Evolutionary conservation across 2,113 vertebrate genomes (phyloP).

Genomic region (Australoheros scitulus): DNA sequence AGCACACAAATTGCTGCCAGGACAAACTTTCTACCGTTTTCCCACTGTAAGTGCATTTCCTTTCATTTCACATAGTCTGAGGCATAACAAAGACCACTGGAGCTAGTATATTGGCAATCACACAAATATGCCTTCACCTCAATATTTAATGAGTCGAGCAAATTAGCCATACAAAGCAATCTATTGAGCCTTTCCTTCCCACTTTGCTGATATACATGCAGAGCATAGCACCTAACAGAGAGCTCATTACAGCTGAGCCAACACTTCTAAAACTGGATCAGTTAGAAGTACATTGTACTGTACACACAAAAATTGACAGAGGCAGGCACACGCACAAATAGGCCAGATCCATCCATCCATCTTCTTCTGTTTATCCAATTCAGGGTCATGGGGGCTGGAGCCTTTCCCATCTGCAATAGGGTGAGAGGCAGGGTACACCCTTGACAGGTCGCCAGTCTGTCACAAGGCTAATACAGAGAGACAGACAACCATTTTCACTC

Average conservation of each 20-base stretch:
- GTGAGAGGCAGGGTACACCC: no score
- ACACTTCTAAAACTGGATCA: conserved; percentile 34
- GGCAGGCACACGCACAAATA: not conserved
- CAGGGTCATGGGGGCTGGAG: no score
- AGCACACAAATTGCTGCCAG: conserved; percentile 32
- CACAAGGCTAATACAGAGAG: no score
- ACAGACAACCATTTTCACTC: no score
- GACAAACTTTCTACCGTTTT: conserved; percentile 19
- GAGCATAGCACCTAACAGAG: conserved; percentile 45
- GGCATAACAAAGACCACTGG: conserved; percentile 71
- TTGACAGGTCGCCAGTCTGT: no score
- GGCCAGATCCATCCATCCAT: not conserved
- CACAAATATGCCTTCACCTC: conserved; percentile 77
- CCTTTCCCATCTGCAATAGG: no score
- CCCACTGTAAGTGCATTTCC: conserved; percentile 28
- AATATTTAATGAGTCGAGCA: conserved; percentile 82
- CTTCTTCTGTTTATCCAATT: no score
- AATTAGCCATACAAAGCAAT: conserved; percentile 79
- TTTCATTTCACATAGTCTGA: conserved; percentile 63
- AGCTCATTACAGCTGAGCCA: conserved; percentile 55
- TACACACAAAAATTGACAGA: not conserved
- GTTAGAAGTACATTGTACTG: conserved; percentile 18
- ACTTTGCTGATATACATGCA: conserved; percentile 60
- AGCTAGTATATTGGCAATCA: conserved; percentile 75
- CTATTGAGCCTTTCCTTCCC: conserved; percentile 71